Percentiles rank a stretch among this genome's conserved stretches.
Conservation (phyloP, 2,113 vertebrate species). For the Ophthalmolycus amberensis region DNA sequence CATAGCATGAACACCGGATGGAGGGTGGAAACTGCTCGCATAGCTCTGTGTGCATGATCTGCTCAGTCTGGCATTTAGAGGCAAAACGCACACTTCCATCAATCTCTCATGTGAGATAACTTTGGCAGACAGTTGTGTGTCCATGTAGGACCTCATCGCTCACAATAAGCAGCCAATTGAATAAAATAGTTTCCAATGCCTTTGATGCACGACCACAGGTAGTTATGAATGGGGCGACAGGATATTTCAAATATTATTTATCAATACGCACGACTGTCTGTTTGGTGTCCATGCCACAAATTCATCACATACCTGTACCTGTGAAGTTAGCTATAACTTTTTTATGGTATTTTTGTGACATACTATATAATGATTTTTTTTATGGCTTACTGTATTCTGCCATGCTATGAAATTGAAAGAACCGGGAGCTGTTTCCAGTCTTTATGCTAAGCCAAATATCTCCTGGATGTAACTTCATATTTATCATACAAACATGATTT, state of each 20-base stretch:
- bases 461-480: background rate
- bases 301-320: too few relatives aligned
- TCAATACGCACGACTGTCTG: too few relatives aligned
- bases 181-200: background rate
- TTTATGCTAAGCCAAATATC: background rate
- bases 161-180: background rate
- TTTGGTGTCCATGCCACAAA: too few relatives aligned
- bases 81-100: background rate
- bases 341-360: background rate
- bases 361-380: background rate
- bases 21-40: background rate
- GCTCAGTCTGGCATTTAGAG: background rate
- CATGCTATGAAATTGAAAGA: background rate
- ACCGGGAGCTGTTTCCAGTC: background rate
- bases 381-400: background rate
- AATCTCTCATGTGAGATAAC: too few relatives aligned
- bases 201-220: background rate
- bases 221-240: background rate
- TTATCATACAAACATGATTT: background rate
- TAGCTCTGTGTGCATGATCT: background rate
- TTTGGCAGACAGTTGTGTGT: background rate
- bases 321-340: too few relatives aligned
- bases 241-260: too few relatives aligned
- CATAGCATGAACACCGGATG: background rate
- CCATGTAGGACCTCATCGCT: background rate